Percentiles rank a stretch among this genome's conserved stretches.
Evolutionary conservation across 2,113 vertebrate species (phyloP).

Genomic region (Lycocorax pyrrhopterus): DNA sequence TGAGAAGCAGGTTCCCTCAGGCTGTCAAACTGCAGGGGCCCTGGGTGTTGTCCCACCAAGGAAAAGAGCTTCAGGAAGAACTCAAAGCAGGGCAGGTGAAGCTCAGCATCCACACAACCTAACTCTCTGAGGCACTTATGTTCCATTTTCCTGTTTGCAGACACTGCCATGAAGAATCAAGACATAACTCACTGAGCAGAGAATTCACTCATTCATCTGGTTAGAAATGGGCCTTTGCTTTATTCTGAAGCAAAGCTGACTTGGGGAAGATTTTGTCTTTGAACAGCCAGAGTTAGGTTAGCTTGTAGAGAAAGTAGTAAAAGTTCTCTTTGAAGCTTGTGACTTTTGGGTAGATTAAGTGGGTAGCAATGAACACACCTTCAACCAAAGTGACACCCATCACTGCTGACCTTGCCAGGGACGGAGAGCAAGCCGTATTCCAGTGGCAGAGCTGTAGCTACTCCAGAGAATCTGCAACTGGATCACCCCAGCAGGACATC

Average conservation of each 20-base stretch:
- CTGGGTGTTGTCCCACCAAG: fast-evolving
- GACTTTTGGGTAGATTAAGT: fast-evolving
- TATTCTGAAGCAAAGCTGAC: not conserved
- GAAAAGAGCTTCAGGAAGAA: not conserved
- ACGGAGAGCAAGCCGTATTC: not conserved
- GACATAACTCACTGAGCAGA: not conserved
- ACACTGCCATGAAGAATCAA: not conserved
- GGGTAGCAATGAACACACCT: not conserved
- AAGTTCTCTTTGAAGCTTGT: not conserved
- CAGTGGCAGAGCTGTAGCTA: not conserved
- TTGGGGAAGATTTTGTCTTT: not conserved
- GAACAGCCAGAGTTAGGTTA: not conserved
- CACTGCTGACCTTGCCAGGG: not conserved
- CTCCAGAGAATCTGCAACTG: not conserved
- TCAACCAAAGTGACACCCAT: not conserved
- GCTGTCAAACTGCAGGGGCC: not conserved
- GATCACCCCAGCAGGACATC: not conserved
- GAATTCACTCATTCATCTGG: not conserved
- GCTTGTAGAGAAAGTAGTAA: not conserved
- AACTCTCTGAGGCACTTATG: not conserved
- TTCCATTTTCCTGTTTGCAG: not conserved
- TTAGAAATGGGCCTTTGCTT: not conserved
- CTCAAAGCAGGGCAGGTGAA: not conserved
- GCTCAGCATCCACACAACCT: not conserved
- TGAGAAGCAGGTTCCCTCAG: not conserved